Base-by-base conservation (phyloP, 2,888 invertebrate genomes). In the Cephus nigrinus region DNA sequence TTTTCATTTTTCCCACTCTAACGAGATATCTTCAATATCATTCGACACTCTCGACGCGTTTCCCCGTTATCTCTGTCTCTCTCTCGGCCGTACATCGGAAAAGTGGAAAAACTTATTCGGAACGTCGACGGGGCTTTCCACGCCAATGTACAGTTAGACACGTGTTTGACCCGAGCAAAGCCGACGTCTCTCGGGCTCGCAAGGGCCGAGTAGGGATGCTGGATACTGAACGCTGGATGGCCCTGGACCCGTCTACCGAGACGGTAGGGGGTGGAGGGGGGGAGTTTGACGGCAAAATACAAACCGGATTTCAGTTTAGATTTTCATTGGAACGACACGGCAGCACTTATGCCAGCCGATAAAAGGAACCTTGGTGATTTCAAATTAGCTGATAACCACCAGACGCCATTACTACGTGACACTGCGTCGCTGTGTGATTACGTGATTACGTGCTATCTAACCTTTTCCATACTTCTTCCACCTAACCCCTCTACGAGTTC, bases 221-320 rank as follows among this genome's bases (percentile, higher is more conserved):
- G 55, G 40, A 40, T 40, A 40, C 40, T 15, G 40, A 40, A 40
- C 40, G 40, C 40, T 55, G 55, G 55, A 55, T 55, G 55, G 55
- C 55, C 23, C 55, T 55, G 55, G 55, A 55, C 55, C 55, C 55
- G 23, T 55, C 55, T 15, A 23, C 23, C 2, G 55, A 15, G 55
- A 15, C 15, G 15, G 5, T 0, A 36, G 36, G 12, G 36, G 36
- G 15, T 75, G 81, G 36, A 68, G 32, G 40, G 81, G 35, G 74
- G 76, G 77, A 68, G 32, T 69, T 72, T 71, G n/a, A 75, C 40
- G 23, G 32, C 76, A 75, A 76, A 81, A 78, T 81, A 72, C 34
- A 80, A 81, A 81, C 81, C 80, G 81, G 81, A 80, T 81, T 81
- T 80, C 75, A 75, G 36, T 32, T 73, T 75, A 33, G 11, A 76